These are phyloP conservation scores for Sericinus montela DNA, from an alignment of 2,888 invertebrate species.

Conservation along the genomic window DNA sequence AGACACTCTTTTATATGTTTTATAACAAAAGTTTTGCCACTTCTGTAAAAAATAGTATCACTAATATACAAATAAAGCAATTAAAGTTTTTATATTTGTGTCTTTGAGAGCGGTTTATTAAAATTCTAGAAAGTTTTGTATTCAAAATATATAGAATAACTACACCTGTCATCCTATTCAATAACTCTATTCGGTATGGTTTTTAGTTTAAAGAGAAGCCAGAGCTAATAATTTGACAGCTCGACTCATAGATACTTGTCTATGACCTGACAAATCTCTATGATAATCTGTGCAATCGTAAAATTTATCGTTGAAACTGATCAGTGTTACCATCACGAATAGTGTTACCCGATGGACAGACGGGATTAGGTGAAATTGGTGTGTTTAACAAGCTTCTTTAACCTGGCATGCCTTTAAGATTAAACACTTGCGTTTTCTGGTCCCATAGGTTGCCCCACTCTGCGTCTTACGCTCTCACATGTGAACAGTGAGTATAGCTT, in stretches of 20 bases:
- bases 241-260: too few relatives aligned
- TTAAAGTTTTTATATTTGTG: not conserved
- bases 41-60: not conserved
- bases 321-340: too few relatives aligned
- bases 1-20: not conserved
- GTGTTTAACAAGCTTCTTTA: constrained; percentile 64
- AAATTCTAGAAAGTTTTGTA: not conserved
- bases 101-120: too few relatives aligned
- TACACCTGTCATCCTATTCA: too few relatives aligned
- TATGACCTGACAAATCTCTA: too few relatives aligned
- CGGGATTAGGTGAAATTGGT: not conserved
- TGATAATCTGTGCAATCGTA: too few relatives aligned
- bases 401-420: constrained; percentile 65
- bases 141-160: too few relatives aligned
- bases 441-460: constrained; percentile 80
- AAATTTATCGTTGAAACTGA: too few relatives aligned
- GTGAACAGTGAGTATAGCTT: constrained; percentile 82
- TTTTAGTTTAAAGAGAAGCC: too few relatives aligned
- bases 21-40: constrained; percentile 2
- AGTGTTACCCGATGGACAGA: too few relatives aligned
- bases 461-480: constrained; percentile 81
- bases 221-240: too few relatives aligned
- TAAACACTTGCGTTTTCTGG: constrained; percentile 72
- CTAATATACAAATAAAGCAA: not conserved
- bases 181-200: too few relatives aligned